These are phyloP conservation scores for Neopelma chrysocephalum DNA, from an alignment of 2,797 vertebrate species.

Conservation along the genomic window DNA sequence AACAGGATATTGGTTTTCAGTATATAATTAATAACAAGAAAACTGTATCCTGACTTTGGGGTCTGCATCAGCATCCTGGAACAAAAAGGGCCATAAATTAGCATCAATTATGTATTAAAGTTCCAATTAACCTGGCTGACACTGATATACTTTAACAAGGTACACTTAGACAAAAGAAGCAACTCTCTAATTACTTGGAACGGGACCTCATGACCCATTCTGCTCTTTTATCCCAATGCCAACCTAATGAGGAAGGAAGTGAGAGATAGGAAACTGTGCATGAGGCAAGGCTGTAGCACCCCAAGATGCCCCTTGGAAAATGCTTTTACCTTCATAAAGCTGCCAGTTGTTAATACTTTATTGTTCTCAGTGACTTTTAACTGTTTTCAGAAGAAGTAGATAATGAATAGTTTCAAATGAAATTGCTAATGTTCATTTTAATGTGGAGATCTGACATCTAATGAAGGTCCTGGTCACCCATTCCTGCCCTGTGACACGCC, in stretches of 20 bases:
- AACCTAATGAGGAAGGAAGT: conserved; percentile 78
- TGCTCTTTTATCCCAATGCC: conserved; percentile 78
- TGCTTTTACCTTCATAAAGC: conserved; percentile 51
- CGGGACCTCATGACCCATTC: conserved; percentile 81
- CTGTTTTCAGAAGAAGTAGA: conserved; percentile 31
- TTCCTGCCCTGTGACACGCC: background rate
- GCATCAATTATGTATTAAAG: conserved; percentile 87
- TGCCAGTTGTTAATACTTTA: conserved; percentile 64
- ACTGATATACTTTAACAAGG: conserved; percentile 86
- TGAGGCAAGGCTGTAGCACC: conserved; percentile 53
- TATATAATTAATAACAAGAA: conserved; percentile 85
- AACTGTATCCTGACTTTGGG: conserved; percentile 81
- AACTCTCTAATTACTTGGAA: conserved; percentile 86
- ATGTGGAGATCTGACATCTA: background rate
- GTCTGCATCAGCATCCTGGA: conserved; percentile 75
- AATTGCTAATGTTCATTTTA: conserved; percentile 23
- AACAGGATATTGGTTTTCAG: conserved; percentile 78
- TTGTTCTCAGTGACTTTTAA: conserved; percentile 51
- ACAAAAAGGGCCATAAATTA: conserved; percentile 86
- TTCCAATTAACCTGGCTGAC: conserved; percentile 86
- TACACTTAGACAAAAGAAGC: conserved; percentile 83
- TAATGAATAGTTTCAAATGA: too few relatives aligned
- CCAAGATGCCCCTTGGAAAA: conserved; percentile 50
- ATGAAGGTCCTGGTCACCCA: background rate
- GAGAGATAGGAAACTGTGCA: conserved; percentile 66